Evolutionary conservation across 2,797 vertebrate genomes (phyloP).

Genomic region (Acrossocheilus wenchowensis): DNA sequence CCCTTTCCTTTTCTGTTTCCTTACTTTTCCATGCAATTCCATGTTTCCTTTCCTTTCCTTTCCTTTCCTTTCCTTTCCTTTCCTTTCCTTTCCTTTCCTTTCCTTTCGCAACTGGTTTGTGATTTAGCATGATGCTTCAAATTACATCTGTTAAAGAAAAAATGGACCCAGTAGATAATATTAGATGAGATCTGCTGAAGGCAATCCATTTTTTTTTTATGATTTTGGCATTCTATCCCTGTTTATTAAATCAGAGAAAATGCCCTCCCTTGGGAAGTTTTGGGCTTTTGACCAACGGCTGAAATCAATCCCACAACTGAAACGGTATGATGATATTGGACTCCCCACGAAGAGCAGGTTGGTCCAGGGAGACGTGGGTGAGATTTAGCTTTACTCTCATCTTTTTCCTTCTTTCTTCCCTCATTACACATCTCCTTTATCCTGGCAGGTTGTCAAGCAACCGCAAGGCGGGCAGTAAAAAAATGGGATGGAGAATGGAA

Average conservation of each 20-base stretch:
- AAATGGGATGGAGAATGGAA: slow-evolving; percentile 28
- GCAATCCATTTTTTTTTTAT: slow-evolving; percentile 56
- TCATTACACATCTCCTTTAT: slow-evolving; percentile 66
- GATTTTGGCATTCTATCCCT: slow-evolving; percentile 56
- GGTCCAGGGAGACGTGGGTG: slow-evolving; percentile 50
- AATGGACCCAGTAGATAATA: slow-evolving; percentile 50
- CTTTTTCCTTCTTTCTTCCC: slow-evolving; percentile 61
- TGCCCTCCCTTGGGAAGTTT: slow-evolving; percentile 56
- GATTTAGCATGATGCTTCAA: slow-evolving; percentile 51
- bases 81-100: not conserved
- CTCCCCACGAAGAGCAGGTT: slow-evolving; percentile 58
- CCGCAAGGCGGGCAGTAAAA: slow-evolving; percentile 46
- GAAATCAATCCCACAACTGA: slow-evolving; percentile 58
- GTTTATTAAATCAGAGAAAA: slow-evolving; percentile 61
- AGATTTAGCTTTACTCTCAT: slow-evolving; percentile 58
- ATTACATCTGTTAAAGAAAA: slow-evolving; percentile 43
- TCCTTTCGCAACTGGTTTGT: slow-evolving; percentile 1
- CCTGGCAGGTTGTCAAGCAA: slow-evolving; percentile 62
- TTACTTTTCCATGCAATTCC: not conserved
- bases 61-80: not conserved
- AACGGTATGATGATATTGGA: slow-evolving; percentile 56
- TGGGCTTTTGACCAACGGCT: slow-evolving; percentile 54
- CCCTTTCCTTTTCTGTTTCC: not conserved
- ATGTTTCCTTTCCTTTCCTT: not conserved
- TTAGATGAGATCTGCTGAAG: slow-evolving; percentile 55